These are phyloP conservation scores for Geophilus truncorum DNA, from an alignment of 2,888 invertebrate species.

Conservation along the genomic window DNA sequence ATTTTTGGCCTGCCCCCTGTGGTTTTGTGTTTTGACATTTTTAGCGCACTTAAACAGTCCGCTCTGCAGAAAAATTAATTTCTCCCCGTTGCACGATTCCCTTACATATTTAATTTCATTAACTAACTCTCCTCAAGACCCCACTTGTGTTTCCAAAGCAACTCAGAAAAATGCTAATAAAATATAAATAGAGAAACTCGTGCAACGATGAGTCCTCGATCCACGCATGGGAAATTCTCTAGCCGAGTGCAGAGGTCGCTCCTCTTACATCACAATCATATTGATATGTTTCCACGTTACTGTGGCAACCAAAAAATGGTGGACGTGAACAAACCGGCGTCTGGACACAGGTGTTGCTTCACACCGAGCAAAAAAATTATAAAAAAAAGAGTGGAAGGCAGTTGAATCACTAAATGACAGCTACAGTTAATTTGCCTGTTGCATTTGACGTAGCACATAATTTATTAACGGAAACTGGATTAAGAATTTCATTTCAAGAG, in stretches of 20 bases:
- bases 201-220: background rate
- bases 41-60: background rate
- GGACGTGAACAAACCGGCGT: background rate
- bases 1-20: conserved; percentile 6
- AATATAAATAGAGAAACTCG: background rate
- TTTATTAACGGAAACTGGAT: background rate
- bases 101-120: background rate
- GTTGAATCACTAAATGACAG: background rate
- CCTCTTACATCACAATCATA: conserved; percentile 15
- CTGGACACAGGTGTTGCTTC: conserved; percentile 7
- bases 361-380: too few relatives aligned
- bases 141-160: background rate
- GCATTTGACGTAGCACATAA: background rate
- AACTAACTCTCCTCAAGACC: too few relatives aligned
- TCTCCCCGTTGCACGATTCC: background rate
- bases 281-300: background rate
- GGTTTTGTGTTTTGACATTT: conserved; percentile 13
- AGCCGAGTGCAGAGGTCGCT: conserved; percentile 19
- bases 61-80: background rate
- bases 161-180: background rate
- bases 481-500: background rate
- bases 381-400: background rate
- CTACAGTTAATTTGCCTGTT: background rate
- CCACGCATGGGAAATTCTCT: conserved; percentile 1
- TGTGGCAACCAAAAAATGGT: background rate